Evolutionary conservation across 2,888 invertebrate species (phyloP).

Genomic region (Drosophila hamatofila): DNA sequence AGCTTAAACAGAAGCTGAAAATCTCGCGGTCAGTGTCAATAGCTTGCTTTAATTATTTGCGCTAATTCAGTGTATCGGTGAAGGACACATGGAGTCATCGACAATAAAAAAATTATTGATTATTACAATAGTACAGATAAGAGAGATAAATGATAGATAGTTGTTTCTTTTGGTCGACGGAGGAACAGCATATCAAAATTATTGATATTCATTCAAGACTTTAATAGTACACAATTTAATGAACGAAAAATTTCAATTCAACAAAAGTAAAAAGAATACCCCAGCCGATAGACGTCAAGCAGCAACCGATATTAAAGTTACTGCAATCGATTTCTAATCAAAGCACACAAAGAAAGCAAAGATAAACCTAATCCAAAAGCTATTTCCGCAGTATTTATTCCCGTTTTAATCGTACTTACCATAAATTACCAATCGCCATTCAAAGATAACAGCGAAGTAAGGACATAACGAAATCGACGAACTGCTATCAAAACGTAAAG

Average conservation of each 20-base stretch:
- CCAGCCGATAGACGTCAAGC: slow-evolving; percentile 8
- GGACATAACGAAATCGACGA: not conserved
- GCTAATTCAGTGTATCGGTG: not conserved
- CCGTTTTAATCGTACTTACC: not conserved
- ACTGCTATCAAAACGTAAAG: not conserved
- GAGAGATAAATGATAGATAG: slow-evolving; percentile 20
- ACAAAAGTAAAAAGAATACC: not conserved
- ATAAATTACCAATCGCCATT: not conserved
- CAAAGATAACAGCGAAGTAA: slow-evolving; percentile 8
- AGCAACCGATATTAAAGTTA: slow-evolving; percentile 43
- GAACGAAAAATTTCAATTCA: not conserved
- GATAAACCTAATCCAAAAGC: slow-evolving; percentile 20
- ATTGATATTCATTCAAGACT: slow-evolving; percentile 6
- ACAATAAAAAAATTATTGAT: slow-evolving; percentile 32
- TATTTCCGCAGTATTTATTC: not conserved
- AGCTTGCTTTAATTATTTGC: not conserved
- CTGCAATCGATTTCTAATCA: slow-evolving; percentile 30
- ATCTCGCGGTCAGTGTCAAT: not conserved
- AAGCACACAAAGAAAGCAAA: slow-evolving; percentile 26
- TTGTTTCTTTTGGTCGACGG: slow-evolving; percentile 20
- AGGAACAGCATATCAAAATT: slow-evolving; percentile 20
- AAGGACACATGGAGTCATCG: not conserved
- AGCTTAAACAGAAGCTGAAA: not conserved
- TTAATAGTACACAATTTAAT: not conserved
- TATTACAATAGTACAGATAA: slow-evolving; percentile 29